phyloP scores from a whole-genome alignment of 1,140 invertebrate species.

The Drosophila yakuba region DNA sequence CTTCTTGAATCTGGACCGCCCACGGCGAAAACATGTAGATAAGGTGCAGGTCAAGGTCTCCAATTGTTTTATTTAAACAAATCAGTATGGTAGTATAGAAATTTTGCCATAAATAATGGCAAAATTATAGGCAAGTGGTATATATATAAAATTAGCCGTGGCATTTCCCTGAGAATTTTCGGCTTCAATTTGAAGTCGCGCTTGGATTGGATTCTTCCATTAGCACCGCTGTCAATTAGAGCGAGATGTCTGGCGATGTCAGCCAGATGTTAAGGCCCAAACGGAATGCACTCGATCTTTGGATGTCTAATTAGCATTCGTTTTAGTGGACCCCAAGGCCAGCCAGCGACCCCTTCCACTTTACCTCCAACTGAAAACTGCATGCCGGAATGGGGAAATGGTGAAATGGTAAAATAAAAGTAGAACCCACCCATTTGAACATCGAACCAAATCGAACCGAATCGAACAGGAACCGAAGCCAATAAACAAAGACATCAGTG shows the following conservation, averaged over 20 bases:
- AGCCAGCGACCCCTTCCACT: slow-evolving; percentile 4
- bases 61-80: background rate
- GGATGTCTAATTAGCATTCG: slow-evolving; percentile 44
- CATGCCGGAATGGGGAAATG: background rate
- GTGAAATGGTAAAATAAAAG: background rate
- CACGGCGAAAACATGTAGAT: background rate
- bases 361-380: background rate
- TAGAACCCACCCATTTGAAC: background rate
- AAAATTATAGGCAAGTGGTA: too few relatives aligned
- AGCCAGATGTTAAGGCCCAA: slow-evolving; percentile 20
- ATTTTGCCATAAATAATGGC: too few relatives aligned
- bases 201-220: slow-evolving; percentile 40
- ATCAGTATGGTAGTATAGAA: too few relatives aligned
- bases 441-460: slow-evolving; percentile 4
- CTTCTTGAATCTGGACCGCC: background rate
- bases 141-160: slow-evolving; percentile 9
- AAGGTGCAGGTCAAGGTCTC: slow-evolving; percentile 13
- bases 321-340: slow-evolving; percentile 28
- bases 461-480: slow-evolving; percentile 54
- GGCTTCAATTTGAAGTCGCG: background rate
- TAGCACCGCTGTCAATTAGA: slow-evolving; percentile 46
- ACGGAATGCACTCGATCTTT: slow-evolving; percentile 30
- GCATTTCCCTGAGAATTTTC: slow-evolving; percentile 23
- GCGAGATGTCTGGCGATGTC: slow-evolving; percentile 31
- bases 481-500: slow-evolving; percentile 81